Evolutionary conservation across 2,113 vertebrate species (phyloP), one percentile per base, ranked within the genome.

Genomic region (Scolopax mira): DNA sequence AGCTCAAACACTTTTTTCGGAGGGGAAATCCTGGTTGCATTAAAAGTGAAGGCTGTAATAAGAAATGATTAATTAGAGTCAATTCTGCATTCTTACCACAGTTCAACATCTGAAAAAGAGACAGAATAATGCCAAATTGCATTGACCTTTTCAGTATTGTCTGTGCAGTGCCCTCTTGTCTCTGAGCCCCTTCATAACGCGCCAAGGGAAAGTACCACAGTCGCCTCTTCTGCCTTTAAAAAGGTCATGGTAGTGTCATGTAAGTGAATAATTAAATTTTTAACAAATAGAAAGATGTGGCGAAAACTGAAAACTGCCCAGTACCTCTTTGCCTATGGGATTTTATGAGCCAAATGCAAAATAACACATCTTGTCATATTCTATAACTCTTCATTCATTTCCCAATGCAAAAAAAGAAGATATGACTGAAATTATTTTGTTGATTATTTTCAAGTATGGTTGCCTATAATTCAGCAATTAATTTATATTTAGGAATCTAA

Each of bases 121-220:
- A 93, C 61, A 75, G 57, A 92, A 94, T 94, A 92, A 96, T 57
- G 73, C 93, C 91, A 97, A 97, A 97, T 96, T 91, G 51, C 93
- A 90, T 54, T 97, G 97, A 98, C 97, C 97, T 98, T 98, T 98
- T 97, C 95, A 97, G 66, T 79, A 95, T 86, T 6, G 4, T 60
- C 80, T 92, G 23, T 80, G 72, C 73, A 81, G 83, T 88, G 91
- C 62, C 79, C 73, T 88, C 73, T 91, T 94, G 92, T 94, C 94
- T 97, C 96, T 96, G 92, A 97, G 95, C 44, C 52, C 81, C 85
- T 90, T 95, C 88, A 49, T 41, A 97, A 92, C 0, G n/a, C 4
- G 4, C 90, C 55, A 31, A 91, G 79, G 87, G 64, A 83, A 94
- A 82, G 83, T 49, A 83, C 37, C 89, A 94, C 33, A 86, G 85